Evolutionary conservation across 2,888 invertebrate genomes (phyloP), one percentile per base, ranked within the genome.

Genomic region (Eupithecia exiguata): DNA sequence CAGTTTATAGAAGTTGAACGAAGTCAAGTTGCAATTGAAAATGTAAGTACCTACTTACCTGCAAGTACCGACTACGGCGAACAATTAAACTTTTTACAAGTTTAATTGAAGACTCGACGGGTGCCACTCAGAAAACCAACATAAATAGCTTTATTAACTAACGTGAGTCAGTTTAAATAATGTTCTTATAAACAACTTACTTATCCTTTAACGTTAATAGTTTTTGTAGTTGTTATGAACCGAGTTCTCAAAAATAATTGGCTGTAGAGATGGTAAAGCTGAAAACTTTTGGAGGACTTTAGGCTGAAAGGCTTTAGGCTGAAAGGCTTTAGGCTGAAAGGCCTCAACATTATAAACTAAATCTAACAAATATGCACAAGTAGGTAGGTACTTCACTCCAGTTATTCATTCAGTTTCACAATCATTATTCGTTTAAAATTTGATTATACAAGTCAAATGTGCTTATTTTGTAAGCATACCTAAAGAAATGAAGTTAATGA

Each of bases 1-100:
- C 25, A 58, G 58, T 58, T 25, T 25, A 25, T 25, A 25, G 25
- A 58, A 58, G 58, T 58, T 58, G 25, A 58, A 58, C 53, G 25
- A 58, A 25, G 58, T 58, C 25, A 58, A 58, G 14, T 58, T 58
- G 58, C 58, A 58, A 58, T 58, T 58, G 58, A 58, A 53, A 58
- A 58, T 58, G n/a, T 16, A 16, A 43, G 43, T 10, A 53, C 3
- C n/a, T n/a, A n/a, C 10, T 3, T 21, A 49, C 49, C 49, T 18
- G 58, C 58, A 25, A 21, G 58, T 21, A 12, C 25, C 14, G 21
- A 25, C 12, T 25, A 58, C 25, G 58, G 21, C 58, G 58, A 14
- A 58, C 58, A 58, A 58, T 25, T 21, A 53, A 53, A 58, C 58
- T 58, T 58, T 58, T 58, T 25, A 25, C 58, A 58, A 58, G 58